phyloP scores from a whole-genome alignment of 2,888 invertebrate genomes.

The Leptopilina drosophilae region DNA sequence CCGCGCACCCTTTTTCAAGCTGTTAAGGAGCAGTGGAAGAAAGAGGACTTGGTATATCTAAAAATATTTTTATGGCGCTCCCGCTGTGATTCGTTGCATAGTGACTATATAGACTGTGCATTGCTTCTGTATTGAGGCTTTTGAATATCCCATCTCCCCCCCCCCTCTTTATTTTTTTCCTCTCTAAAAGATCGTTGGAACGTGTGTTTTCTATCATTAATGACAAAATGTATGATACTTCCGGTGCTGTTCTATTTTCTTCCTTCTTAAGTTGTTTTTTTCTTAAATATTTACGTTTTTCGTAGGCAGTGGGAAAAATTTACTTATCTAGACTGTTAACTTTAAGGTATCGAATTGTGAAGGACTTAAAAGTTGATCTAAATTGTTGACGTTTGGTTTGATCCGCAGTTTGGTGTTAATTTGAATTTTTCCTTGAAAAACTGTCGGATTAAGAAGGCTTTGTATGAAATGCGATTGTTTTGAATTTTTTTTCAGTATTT shows the following conservation, averaged over 20 bases:
- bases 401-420: too few species aligned
- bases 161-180: conserved; percentile 43
- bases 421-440: too few species aligned
- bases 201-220: conserved; percentile 61
- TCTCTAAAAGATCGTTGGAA: conserved; percentile 41
- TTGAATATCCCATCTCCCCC: conserved; percentile 61
- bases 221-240: conserved; percentile 65
- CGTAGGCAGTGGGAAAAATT: neutral
- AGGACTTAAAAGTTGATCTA: too few species aligned
- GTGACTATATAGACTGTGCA: conserved; percentile 9
- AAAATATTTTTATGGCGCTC: conserved; percentile 77
- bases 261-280: neutral
- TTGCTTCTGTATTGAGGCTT: conserved; percentile 69
- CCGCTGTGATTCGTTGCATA: conserved; percentile 72
- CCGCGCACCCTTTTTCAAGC: conserved; percentile 49
- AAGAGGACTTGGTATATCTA: conserved; percentile 69
- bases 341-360: too few species aligned
- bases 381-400: too few species aligned
- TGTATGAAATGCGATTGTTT: too few species aligned
- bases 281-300: neutral
- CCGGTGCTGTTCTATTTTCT: conserved; percentile 57
- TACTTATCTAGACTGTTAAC: too few species aligned
- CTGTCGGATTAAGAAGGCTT: too few species aligned
- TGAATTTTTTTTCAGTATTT: too few species aligned
- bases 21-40: conserved; percentile 52